phyloP scores from a whole-genome alignment of 2,888 invertebrate species.

The Atrina japonica region DNA sequence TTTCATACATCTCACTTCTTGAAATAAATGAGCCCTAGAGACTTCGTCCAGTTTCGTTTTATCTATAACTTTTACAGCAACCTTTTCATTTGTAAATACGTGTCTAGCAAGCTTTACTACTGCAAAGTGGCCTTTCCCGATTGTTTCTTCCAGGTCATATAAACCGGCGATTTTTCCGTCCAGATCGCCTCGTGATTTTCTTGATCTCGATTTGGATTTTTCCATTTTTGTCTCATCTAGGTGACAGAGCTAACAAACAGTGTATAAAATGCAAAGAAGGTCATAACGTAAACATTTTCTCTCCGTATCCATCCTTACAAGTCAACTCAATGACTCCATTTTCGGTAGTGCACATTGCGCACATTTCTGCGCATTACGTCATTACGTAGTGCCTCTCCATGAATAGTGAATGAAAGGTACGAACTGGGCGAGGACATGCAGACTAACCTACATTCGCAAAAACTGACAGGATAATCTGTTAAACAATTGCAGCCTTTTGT shows the following conservation, averaged over 20 bases:
- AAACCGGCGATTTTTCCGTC: slow-evolving; percentile 85
- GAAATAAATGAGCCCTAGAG: slow-evolving; percentile 92
- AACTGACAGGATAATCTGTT: no score
- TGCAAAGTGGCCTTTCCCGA: slow-evolving; percentile 99
- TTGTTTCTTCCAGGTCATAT: slow-evolving; percentile 98
- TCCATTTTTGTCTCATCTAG: background rate
- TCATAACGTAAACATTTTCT: no score
- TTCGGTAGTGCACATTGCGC: slow-evolving; percentile 55
- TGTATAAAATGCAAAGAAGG: background rate
- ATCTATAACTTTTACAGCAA: slow-evolving; percentile 98
- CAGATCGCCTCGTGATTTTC: slow-evolving; percentile 69
- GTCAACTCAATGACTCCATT: slow-evolving; percentile 33
- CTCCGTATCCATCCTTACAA: slow-evolving; percentile 30
- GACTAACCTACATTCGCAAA: no score
- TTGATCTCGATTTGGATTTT: slow-evolving; percentile 56
- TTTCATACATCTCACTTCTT: slow-evolving; percentile 96
- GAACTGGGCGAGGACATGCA: no score
- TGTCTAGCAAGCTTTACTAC: slow-evolving; percentile 98
- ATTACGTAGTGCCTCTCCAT: slow-evolving; percentile 4
- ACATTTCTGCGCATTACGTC: slow-evolving; percentile 70
- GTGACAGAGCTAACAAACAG: background rate
- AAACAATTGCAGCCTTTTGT: no score
- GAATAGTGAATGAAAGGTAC: no score
- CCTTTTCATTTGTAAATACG: slow-evolving; percentile 99
- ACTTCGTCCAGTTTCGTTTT: slow-evolving; percentile 98